Evolutionary conservation across 1,140 invertebrate species (phyloP).

Genomic region (Drosophila nigromelanica): DNA sequence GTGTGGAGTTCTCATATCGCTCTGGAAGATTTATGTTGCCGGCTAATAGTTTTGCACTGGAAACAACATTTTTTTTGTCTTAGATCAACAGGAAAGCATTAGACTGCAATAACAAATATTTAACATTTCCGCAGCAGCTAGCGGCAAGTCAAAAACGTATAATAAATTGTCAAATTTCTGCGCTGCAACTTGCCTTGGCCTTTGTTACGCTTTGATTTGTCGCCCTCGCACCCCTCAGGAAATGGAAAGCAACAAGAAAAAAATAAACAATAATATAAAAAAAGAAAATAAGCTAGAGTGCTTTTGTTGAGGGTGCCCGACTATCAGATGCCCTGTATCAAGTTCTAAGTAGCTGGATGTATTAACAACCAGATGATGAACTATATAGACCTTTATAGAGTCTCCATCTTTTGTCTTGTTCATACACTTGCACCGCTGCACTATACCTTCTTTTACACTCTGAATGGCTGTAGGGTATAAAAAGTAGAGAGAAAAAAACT

Average conservation of each 20-base stretch:
- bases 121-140: conserved; percentile 75
- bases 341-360: neutral
- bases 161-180: conserved; percentile 74
- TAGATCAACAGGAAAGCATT: conserved; percentile 66
- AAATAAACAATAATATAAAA: conserved; percentile 17
- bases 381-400: too few relatives aligned
- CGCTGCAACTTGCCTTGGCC: conserved; percentile 59
- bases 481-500: conserved; percentile 26
- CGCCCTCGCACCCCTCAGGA: conserved; percentile 36
- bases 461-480: neutral
- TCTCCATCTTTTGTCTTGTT: too few relatives aligned
- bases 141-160: conserved; percentile 60
- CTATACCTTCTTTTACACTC: neutral
- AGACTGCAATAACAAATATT: conserved; percentile 82
- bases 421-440: neutral
- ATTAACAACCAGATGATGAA: too few relatives aligned
- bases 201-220: conserved; percentile 78
- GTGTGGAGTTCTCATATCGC: conserved; percentile 26
- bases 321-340: neutral
- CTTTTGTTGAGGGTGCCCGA: neutral
- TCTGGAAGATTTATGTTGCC: conserved; percentile 63
- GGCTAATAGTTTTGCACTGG: conserved; percentile 72
- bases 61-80: conserved; percentile 60
- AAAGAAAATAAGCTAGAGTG: conserved; percentile 3
- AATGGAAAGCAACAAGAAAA: conserved; percentile 46